A percentile compares a stretch with the other conserved stretches of the same genome.
Conservation (phyloP, 2,113 vertebrate species). For the Phyllostomus hastatus region DNA sequence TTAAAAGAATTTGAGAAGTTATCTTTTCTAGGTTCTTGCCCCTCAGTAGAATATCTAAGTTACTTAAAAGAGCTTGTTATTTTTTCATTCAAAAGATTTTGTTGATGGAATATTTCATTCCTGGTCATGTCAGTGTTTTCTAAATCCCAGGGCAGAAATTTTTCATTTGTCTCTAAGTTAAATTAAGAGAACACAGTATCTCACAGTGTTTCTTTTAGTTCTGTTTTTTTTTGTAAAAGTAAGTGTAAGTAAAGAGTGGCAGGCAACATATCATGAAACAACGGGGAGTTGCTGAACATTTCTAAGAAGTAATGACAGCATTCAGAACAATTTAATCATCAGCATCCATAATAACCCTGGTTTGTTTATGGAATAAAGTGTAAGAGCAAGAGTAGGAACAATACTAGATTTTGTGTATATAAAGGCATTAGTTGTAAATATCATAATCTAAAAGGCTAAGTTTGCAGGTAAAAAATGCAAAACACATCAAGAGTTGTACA, state of each 20-base stretch:
- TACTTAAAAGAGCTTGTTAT: not conserved
- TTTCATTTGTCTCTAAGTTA: not conserved
- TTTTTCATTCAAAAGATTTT: slow-evolving; percentile 16
- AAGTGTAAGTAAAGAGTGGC: not conserved
- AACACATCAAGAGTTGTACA: not conserved
- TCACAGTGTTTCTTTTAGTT: not conserved
- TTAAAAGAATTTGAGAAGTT: slow-evolving; percentile 29
- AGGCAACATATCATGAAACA: not conserved
- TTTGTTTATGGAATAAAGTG: not conserved
- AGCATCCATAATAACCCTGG: not conserved
- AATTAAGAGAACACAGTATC: not conserved
- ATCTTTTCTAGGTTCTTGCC: not conserved
- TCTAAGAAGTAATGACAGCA: not conserved
- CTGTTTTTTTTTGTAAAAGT: slow-evolving; percentile 21
- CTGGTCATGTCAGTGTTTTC: not conserved
- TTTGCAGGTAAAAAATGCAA: slow-evolving; percentile 5
- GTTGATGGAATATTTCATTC: not conserved
- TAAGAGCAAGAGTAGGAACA: not conserved
- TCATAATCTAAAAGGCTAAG: not conserved
- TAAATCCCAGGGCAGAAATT: not conserved
- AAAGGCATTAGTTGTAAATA: not conserved
- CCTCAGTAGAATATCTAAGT: not conserved
- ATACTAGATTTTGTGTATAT: not conserved
- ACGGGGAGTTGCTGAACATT: not conserved
- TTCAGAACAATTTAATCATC: not conserved